Evolutionary conservation across 2,797 vertebrate species (phyloP).

Genomic region (Harpagifer antarcticus): DNA sequence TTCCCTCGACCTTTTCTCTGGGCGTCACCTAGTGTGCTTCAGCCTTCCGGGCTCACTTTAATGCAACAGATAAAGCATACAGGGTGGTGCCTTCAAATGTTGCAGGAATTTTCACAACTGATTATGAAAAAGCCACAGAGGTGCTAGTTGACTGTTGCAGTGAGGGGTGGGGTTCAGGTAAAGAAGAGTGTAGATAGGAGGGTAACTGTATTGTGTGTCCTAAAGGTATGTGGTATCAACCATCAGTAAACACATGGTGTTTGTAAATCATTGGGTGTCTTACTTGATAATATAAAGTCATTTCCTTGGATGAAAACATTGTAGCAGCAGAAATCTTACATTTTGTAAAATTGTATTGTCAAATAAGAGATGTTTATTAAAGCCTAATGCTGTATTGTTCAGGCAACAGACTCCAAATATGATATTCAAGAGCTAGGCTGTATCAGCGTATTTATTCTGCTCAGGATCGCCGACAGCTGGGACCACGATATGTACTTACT

Average conservation of each 20-base stretch:
- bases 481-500: not conserved
- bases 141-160: not conserved
- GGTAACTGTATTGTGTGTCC: not conserved
- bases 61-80: not conserved
- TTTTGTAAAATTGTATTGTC: not conserved
- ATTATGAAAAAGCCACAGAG: too few species aligned
- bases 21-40: constrained; percentile 35
- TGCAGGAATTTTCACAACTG: not conserved
- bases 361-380: not conserved
- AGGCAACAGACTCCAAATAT: not conserved
- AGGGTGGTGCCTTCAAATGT: not conserved
- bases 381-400: not conserved
- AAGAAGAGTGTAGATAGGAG: not conserved
- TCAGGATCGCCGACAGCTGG: not conserved
- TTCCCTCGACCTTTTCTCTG: constrained; percentile 3
- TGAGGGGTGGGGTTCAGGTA: not conserved
- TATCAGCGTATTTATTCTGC: not conserved
- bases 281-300: not conserved
- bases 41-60: not conserved
- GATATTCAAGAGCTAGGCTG: not conserved
- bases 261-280: not conserved
- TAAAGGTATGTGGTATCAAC: not conserved
- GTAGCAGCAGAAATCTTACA: not conserved
- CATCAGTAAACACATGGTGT: not conserved
- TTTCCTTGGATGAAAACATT: not conserved